Evolutionary conservation across 2,113 vertebrate species (phyloP).

Genomic region (Oryzias curvinotus): DNA sequence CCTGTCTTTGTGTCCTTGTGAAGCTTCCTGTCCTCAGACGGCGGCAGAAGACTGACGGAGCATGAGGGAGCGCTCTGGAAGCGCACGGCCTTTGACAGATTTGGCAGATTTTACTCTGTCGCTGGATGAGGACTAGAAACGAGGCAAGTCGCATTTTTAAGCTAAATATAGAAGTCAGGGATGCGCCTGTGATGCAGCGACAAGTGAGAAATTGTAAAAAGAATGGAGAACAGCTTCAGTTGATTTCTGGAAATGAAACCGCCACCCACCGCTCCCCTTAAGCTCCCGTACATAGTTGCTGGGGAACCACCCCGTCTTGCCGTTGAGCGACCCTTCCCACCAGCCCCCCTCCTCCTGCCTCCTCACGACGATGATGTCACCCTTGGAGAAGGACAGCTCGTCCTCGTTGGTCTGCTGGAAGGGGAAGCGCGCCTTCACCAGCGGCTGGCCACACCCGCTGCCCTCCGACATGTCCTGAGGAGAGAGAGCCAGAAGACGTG

Average conservation of each 20-base stretch:
- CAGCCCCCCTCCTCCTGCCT: slow-evolving; percentile 96
- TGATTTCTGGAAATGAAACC: neutral
- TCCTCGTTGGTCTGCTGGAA: slow-evolving; percentile 98
- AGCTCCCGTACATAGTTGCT: slow-evolving; percentile 97
- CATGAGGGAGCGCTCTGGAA: neutral
- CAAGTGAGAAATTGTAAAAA: no score
- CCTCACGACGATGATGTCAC: slow-evolving; percentile 91
- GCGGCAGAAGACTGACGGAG: slow-evolving; percentile 1
- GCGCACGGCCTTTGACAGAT: no score
- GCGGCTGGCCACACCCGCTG: slow-evolving; percentile 80
- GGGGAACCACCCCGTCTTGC: slow-evolving; percentile 94
- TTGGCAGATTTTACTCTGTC: no score
- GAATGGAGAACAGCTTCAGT: neutral
- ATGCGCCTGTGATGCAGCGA: no score
- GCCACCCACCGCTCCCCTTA: slow-evolving; percentile 87
- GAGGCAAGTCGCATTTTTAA: no score
- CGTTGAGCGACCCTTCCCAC: slow-evolving; percentile 92
- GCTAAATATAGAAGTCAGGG: no score
- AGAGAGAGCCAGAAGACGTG: neutral
- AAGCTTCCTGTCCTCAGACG: slow-evolving; percentile 42
- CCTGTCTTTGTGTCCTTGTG: slow-evolving; percentile 71
- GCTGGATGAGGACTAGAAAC: no score
- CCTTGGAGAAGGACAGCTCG: slow-evolving; percentile 93
- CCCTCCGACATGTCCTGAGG: slow-evolving; percentile 93
- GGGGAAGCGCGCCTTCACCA: slow-evolving; percentile 91